A percentile compares a stretch with the other conserved stretches of the same genome.
Conservation (phyloP, 1,140 invertebrate genomes). For the Drosophila chauvacae region DNA sequence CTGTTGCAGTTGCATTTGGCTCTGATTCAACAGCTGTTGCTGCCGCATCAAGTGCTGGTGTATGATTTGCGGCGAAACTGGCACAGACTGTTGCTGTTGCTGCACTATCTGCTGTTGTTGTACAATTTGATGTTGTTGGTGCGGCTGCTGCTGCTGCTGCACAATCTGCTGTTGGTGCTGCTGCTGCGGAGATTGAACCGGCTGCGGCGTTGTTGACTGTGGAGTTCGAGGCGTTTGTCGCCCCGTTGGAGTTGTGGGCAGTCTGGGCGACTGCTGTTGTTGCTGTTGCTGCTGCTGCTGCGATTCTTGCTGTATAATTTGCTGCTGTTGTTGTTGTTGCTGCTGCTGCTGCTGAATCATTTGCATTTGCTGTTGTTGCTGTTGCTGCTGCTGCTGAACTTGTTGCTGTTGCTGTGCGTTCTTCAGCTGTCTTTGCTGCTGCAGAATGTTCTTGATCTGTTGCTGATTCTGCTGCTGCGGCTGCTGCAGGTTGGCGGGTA, state of each 20-base stretch:
- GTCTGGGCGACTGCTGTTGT: slow-evolving; percentile 58
- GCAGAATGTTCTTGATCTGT: slow-evolving; percentile 71
- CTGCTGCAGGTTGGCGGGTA: slow-evolving; percentile 64
- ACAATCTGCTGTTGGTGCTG: slow-evolving; percentile 42
- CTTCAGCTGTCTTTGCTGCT: slow-evolving; percentile 70
- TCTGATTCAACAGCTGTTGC: slow-evolving; percentile 74
- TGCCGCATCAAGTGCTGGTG: slow-evolving; percentile 77
- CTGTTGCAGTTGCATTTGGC: slow-evolving; percentile 82
- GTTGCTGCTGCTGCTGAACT: slow-evolving; percentile 34
- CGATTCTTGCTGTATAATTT: slow-evolving; percentile 54
- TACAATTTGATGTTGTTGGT: slow-evolving; percentile 38
- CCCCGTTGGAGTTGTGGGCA: slow-evolving; percentile 64
- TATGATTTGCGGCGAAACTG: slow-evolving; percentile 76
- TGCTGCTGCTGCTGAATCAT: slow-evolving; percentile 38
- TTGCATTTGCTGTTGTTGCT: slow-evolving; percentile 51
- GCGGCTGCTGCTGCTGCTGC: slow-evolving; percentile 35
- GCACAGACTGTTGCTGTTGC: slow-evolving; percentile 59
- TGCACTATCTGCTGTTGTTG: slow-evolving; percentile 53
- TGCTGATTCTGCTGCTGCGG: slow-evolving; percentile 64
- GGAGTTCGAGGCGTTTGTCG: slow-evolving; percentile 75
- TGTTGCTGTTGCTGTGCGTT: slow-evolving; percentile 41
- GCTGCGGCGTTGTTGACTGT: slow-evolving; percentile 68
- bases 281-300: slow-evolving; percentile 58
- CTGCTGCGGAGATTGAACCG: slow-evolving; percentile 70
- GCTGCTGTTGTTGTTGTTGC: slow-evolving; percentile 31